phyloP scores from a whole-genome alignment of 1,140 invertebrate species.

The Littorina saxatilis region DNA sequence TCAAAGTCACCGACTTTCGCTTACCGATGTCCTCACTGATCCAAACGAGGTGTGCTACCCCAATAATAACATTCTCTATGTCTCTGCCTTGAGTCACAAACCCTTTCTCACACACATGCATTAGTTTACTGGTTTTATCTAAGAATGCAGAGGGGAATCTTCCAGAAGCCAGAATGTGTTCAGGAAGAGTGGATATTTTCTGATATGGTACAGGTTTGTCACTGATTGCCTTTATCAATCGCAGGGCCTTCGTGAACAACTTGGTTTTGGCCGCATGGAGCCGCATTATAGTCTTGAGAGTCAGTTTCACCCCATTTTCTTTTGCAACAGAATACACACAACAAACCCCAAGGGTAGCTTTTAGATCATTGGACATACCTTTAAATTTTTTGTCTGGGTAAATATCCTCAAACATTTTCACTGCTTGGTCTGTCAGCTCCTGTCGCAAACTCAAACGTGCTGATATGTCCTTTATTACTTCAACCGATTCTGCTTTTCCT shows the following conservation, averaged over 20 bases:
- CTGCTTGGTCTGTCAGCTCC: conserved; percentile 16
- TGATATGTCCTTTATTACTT: not conserved
- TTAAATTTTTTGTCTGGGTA: not conserved
- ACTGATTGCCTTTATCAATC: not conserved
- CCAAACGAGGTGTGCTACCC: conserved; percentile 26
- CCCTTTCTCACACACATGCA: conserved; percentile 17
- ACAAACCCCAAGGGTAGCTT: conserved; percentile 12
- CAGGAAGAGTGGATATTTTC: not conserved
- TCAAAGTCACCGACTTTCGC: not conserved
- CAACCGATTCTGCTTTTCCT: not conserved
- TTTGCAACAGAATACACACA: conserved; percentile 29
- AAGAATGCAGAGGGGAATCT: not conserved
- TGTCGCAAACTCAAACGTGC: not conserved
- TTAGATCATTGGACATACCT: not conserved
- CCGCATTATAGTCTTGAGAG: not conserved
- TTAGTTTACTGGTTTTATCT: not conserved
- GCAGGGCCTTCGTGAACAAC: not conserved
- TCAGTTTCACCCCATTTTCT: conserved; percentile 14
- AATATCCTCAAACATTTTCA: conserved; percentile 2
- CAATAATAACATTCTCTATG: not conserved
- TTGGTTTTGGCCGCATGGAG: not conserved
- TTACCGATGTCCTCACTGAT: not conserved
- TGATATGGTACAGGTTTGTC: not conserved
- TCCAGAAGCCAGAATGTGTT: not conserved
- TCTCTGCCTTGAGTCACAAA: conserved; percentile 25